These are phyloP conservation scores for Ceraclea dissimilis DNA, from an alignment of 2,888 invertebrate species.

Conservation along the genomic window DNA sequence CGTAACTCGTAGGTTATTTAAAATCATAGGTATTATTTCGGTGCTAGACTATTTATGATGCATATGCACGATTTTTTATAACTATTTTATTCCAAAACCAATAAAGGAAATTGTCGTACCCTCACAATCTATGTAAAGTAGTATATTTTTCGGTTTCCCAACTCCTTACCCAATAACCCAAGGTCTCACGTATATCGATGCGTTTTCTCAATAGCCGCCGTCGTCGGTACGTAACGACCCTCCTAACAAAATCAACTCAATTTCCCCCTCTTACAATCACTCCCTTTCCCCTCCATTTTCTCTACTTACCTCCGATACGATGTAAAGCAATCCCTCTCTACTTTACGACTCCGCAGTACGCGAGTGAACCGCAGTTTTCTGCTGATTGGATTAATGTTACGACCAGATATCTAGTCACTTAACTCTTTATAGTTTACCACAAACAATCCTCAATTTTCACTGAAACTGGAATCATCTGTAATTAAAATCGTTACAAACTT, in stretches of 20 bases:
- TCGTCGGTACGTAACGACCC: conserved; percentile 7
- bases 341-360: conserved; percentile 22
- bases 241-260: conserved; percentile 12
- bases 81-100: no score
- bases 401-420: conserved; percentile 19
- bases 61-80: no score
- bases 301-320: background rate
- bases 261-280: background rate
- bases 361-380: conserved; percentile 16
- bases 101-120: no score
- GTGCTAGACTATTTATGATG: no score
- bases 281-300: background rate
- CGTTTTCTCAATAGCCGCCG: conserved; percentile 12
- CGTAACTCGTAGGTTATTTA: no score
- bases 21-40: no score
- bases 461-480: background rate
- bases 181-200: conserved; percentile 12
- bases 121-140: no score
- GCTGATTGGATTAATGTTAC: conserved; percentile 24
- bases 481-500: background rate
- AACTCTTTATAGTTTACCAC: conserved; percentile 8
- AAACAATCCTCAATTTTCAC: background rate
- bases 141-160: background rate
- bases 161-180: background rate
- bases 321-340: conserved; percentile 16